Evolutionary conservation across 2,113 vertebrate species (phyloP).

Genomic region (Poeciliopsis turrubarensis): DNA sequence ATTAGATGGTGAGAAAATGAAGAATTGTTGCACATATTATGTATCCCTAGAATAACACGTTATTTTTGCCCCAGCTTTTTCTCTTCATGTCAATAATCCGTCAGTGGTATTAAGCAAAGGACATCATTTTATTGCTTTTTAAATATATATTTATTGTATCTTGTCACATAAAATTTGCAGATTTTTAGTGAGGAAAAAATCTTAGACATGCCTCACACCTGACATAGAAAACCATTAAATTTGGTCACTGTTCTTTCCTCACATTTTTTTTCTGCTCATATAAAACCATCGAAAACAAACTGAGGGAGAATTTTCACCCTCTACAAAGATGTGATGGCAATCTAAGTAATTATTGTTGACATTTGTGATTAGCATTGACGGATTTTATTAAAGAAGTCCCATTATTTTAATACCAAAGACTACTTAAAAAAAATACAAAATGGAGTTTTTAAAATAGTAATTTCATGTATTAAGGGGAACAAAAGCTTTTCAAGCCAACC

Average conservation of each 20-base stretch:
- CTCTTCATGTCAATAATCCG: conserved; percentile 35
- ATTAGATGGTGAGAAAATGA: neutral
- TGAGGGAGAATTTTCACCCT: conserved; percentile 4
- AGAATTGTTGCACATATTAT: conserved; percentile 1
- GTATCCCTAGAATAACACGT: conserved; percentile 3
- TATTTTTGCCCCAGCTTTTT: conserved; percentile 23
- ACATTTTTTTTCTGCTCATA: conserved; percentile 13
- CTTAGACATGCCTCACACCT: neutral
- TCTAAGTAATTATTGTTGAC: conserved; percentile 4
- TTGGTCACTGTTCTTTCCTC: neutral
- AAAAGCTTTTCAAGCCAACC: no score
- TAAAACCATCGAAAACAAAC: neutral
- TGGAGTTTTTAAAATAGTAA: no score
- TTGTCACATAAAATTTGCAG: conserved; percentile 8
- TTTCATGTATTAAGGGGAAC: no score
- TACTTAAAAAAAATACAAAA: no score
- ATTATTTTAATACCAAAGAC: no score
- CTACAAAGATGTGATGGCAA: conserved; percentile 14
- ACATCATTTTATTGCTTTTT: conserved; percentile 13
- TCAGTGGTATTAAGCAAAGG: conserved; percentile 20
- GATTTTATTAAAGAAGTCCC: neutral
- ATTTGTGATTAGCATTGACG: conserved; percentile 1
- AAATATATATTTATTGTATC: conserved; percentile 10
- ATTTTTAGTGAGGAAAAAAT: neutral
- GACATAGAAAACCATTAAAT: neutral